Conservation (phyloP, 2,113 vertebrate genomes). For the Ictalurus furcatus region DNA sequence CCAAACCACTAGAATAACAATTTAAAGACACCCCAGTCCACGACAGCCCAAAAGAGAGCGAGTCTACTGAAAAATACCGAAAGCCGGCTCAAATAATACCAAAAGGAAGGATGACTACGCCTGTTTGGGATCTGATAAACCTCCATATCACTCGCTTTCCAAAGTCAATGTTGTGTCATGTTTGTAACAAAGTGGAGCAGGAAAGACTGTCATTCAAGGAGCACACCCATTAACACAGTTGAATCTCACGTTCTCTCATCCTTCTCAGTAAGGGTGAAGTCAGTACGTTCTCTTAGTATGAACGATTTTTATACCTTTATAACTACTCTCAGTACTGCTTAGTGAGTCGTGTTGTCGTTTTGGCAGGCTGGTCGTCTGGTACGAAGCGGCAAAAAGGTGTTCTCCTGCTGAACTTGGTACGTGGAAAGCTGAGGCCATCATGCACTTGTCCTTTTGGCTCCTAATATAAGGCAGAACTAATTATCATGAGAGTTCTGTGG, state of each 20-base stretch:
- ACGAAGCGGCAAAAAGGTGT: conserved; percentile 6
- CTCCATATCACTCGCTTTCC: conserved; percentile 54
- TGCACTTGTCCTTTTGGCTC: conserved; percentile 58
- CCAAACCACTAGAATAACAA: conserved; percentile 32
- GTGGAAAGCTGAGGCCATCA: conserved; percentile 57
- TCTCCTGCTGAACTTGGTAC: conserved; percentile 53
- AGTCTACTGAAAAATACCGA: conserved; percentile 2
- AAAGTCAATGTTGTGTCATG: conserved; percentile 52
- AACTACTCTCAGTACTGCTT: conserved; percentile 3
- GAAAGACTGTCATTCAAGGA: conserved; percentile 38
- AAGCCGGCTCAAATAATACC: conserved; percentile 24
- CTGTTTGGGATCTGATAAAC: conserved; percentile 61
- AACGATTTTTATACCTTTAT: background rate
- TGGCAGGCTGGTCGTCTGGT: background rate
- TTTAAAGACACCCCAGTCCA: conserved; percentile 30
- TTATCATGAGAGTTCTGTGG: conserved; percentile 72
- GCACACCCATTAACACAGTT: background rate
- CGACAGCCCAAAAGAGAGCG: background rate
- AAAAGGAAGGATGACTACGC: conserved; percentile 52
- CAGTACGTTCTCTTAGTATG: background rate
- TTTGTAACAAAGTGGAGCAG: conserved; percentile 53
- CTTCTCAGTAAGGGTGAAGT: conserved; percentile 11
- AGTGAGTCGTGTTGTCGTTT: background rate
- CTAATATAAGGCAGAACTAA: conserved; percentile 76
- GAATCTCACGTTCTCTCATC: conserved; percentile 30